Percentiles rank a stretch among this genome's conserved stretches.
Evolutionary conservation across 1,140 invertebrate species (phyloP).

Genomic region (Drosophila pruinosa): DNA sequence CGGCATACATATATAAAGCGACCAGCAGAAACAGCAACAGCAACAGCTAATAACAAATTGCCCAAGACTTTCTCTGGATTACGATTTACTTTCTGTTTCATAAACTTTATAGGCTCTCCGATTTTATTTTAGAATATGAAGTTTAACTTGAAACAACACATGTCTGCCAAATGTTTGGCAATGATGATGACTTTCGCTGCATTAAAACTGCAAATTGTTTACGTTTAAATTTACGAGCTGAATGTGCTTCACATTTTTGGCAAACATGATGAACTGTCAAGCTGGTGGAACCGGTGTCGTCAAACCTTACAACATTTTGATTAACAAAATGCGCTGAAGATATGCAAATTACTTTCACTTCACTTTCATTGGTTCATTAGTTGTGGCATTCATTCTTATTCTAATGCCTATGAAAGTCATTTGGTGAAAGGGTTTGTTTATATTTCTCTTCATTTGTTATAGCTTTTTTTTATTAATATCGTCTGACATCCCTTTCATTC

Average conservation of each 20-base stretch:
- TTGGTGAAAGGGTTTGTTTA: constrained; percentile 65
- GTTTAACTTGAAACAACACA: constrained; percentile 18
- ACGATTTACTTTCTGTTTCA: constrained; percentile 78
- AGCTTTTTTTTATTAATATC: constrained; percentile 1
- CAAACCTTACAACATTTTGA: constrained; percentile 35
- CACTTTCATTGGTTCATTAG: constrained; percentile 71
- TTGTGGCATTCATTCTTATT: constrained; percentile 68
- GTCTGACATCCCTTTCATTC: not conserved
- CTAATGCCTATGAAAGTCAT: constrained; percentile 58
- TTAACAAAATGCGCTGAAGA: not conserved
- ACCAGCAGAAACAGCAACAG: not conserved
- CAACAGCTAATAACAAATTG: constrained; percentile 25
- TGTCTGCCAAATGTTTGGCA: constrained; percentile 14
- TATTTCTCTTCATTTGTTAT: not conserved
- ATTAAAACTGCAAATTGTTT: constrained; percentile 46
- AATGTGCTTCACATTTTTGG: constrained; percentile 1
- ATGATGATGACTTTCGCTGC: constrained; percentile 66
- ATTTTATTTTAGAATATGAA: constrained; percentile 63
- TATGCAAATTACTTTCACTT: constrained; percentile 80
- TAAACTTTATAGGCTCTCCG: constrained; percentile 50
- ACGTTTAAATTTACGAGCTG: constrained; percentile 22
- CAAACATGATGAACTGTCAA: constrained; percentile 12
- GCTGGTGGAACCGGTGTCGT: constrained; percentile 45
- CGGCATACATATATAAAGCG: not conserved
- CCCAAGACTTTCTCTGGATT: constrained; percentile 68